Evolutionary conservation across 2,888 invertebrate genomes (phyloP).

Genomic region (Noctua pronuba): DNA sequence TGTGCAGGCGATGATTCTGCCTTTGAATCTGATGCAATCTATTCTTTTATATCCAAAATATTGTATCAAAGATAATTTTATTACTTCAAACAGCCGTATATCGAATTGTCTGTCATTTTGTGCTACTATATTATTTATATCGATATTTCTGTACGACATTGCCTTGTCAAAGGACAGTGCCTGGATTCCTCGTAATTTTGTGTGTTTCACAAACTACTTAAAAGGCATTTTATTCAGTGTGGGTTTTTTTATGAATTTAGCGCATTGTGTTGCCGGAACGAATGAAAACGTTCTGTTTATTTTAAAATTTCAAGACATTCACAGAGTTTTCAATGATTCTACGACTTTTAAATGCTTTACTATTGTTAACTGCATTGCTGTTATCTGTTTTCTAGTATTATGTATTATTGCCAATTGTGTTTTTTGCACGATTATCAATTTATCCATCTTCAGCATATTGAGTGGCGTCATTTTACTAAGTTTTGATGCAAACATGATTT

Average conservation of each 20-base stretch:
- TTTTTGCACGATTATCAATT: not conserved
- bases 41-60: slow-evolving; percentile 25
- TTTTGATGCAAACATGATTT: slow-evolving; percentile 8
- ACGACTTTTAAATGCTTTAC: slow-evolving; percentile 1
- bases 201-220: not conserved
- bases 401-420: not conserved
- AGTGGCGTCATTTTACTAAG: not conserved
- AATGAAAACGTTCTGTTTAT: not conserved
- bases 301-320: slow-evolving; percentile 16
- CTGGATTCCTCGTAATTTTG: not conserved
- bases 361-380: not conserved
- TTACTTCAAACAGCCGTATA: slow-evolving; percentile 9
- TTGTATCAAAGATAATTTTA: slow-evolving; percentile 17
- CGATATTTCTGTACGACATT: not conserved
- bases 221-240: not conserved
- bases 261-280: not conserved
- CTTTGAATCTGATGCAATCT: slow-evolving; percentile 18
- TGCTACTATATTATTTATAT: not conserved
- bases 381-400: not conserved
- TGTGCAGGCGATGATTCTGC: slow-evolving; percentile 20
- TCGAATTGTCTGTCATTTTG: slow-evolving; percentile 12
- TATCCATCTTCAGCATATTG: not conserved
- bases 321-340: slow-evolving; percentile 7
- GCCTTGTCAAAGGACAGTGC: not conserved
- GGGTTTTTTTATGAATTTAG: not conserved